Base-by-base conservation (phyloP, 2,113 vertebrate genomes). In the Psittacus erithacus region DNA sequence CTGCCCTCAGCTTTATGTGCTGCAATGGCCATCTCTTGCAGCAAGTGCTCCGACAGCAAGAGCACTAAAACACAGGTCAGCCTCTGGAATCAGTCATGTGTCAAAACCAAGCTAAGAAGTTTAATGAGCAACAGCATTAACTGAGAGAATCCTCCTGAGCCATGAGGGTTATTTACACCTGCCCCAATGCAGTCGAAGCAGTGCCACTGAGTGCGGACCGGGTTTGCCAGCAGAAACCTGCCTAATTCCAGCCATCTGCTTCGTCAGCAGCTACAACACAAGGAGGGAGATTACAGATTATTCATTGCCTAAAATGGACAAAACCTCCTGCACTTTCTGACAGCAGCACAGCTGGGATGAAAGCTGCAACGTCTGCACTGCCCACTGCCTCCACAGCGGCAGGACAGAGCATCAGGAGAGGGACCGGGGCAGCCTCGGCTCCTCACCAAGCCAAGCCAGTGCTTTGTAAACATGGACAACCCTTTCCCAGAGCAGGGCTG, bases 201-300 rank as follows among this genome's bases (percentile, higher is more conserved):
- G 41, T 64, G 13, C 22, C 79, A 10, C 22, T 35, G 77, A 17
- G 28, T 25, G 35, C 31, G 47, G 65, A 35, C 5, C 1, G 20
- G 25, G 29, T 33, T 63, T 88, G 47, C 76, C n/a, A 80, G 71
- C 25, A 29, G 60, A 60, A 41, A 67, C 27, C 92, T 73, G 57
- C 74, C 75, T 77, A 31, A 68, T 73, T 44, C 68, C 43, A 80
- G 70, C 39, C 82, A 90, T 59, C 79, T 92, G 79, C 60, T 82
- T 44, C 3, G 1, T 44, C 92, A 78, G 53, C 92, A 82, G 69
- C 74, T 62, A 38, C 31, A 50, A 59, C 63, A 52, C 67, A 68
- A 68, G 43, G 31, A 82, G 55, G 3, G 1, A 73, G 86, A 55
- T 53, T 17, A 68, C 64, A 49, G 75, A 81, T 81, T 64, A 74